These are phyloP conservation scores for Gnathonemus echidnorhynchus DNA, from an alignment of 2,113 vertebrate genomes.

Conservation along the genomic window DNA sequence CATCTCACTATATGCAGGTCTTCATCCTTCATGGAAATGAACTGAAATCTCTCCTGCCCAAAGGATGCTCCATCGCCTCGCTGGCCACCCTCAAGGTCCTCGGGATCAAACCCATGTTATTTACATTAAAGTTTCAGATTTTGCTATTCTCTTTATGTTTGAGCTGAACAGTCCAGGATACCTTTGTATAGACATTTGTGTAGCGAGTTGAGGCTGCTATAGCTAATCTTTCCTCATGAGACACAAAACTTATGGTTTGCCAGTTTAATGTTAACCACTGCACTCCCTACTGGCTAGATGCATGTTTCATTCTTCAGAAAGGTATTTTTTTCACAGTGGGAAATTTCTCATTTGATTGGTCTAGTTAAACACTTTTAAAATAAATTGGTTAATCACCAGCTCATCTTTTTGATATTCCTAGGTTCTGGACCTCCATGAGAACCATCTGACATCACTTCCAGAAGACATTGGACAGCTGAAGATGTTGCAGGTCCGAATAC, in stretches of 20 bases:
- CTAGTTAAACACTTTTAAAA: neutral
- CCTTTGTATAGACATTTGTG: neutral
- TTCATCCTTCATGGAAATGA: constrained; percentile 82
- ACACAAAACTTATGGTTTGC: neutral
- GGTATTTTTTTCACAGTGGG: neutral
- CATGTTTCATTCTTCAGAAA: neutral
- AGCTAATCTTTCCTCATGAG: neutral
- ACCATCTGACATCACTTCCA: constrained; percentile 75
- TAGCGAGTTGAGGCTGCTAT: neutral
- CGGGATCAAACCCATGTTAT: neutral
- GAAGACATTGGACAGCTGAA: constrained; percentile 75
- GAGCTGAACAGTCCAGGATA: neutral
- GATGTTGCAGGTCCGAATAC: constrained; percentile 63
- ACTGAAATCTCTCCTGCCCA: constrained; percentile 72
- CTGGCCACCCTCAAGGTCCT: constrained; percentile 79
- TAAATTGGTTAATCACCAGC: neutral
- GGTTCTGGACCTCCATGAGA: constrained; percentile 89
- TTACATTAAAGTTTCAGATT: neutral
- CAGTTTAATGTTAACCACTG: neutral
- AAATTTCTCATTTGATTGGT: neutral
- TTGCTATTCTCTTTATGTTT: neutral
- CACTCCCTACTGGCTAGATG: neutral
- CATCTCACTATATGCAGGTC: constrained; percentile 54
- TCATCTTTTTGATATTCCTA: constrained; percentile 41
- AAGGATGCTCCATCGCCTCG: constrained; percentile 69